Base-by-base conservation (phyloP, 1,140 invertebrate genomes). In the Rhopalosiphum padi region DNA sequence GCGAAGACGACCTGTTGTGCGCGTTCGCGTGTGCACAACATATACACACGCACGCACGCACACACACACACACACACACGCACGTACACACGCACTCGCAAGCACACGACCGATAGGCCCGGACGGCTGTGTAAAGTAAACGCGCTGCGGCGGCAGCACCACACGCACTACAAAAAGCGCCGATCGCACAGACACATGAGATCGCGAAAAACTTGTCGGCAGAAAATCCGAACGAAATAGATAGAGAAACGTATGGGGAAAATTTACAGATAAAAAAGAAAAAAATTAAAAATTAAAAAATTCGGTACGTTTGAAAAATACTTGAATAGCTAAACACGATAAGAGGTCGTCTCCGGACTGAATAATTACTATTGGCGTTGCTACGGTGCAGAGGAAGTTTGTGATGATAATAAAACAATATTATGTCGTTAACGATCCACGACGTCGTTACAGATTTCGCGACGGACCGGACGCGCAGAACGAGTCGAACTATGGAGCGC, bases 1-100 rank as follows among this genome's bases (percentile, higher is more conserved):
- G 35, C 37, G 89, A 90, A 90, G 89, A 68, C 89, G 89, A 90
- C 89, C 89, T 90, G 89, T 90, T 90, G 89, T 90, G 88, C 88
- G 35, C 21, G 51, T 55, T 88, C 88, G 51, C 88, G 51, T 55
- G 88, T 41, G 35, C 88, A 89, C 88, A 89, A 51, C 88, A 55
- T 55, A 55, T 30, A 89, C 51, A 55, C 88, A 89, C 86, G 15
- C 30, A 48, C 41, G n/a, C 43, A 87, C 85, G 4, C 85, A 48
- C 41, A 30, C 83, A n/a, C 85, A 21, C 41, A 37, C 37, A 41
- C 41, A 41, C 41, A 41, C 41, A 3, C 41, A 3, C 41, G 3
- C 7, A 11, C 48, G 5, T 5, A 41, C 23, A 87, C 85, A 48
- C 86, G 46, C 46, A 88, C 30, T 7, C 25, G 37, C 48, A 55